Evolutionary conservation across 92 coral and sea anemone genomes (phyloP), one percentile per base, ranked within the genome.

Genomic region (Muricea muricata): DNA sequence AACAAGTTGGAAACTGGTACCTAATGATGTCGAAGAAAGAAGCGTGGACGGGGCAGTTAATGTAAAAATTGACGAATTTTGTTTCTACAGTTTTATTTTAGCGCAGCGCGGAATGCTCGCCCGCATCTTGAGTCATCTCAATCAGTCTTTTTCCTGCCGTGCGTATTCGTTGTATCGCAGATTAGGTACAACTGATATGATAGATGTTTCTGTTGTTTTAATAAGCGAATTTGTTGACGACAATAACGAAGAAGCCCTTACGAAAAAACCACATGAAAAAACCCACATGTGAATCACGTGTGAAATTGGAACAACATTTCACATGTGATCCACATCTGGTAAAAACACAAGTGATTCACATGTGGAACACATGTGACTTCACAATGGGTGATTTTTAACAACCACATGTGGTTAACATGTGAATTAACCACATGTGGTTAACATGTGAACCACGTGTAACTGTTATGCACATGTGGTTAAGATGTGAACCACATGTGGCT

Each of bases 111-210:
- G 80, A 12, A 75, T 9, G 29, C 7, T 75, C 10, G 65, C 65
- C 2, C 80, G 65, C 5, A 75, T 75, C 56, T 17, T 75, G 1
- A 47, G 65, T 31, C 80, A 75, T 31, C 65, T 75, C 9, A 75
- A 75, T 32, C 29, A 52, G 10, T 75, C 80, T 1, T 75, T 75
- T 23, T 48, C 31, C 65, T 75, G 80, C n/a, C 25, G 56, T 75
- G 65, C 80, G 32, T 35, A 46, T 2, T 41, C 21, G 15, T 39
- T 75, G 33, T 75, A 75, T 75, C 80, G 80, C 37, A 56, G 80
- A 47, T 17, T 3, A 13, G 26, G 65, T 24, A 6, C 80, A 26
- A 23, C n/a, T 18, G 47, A 37, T 20, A 33, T 31, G 6, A 29
- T 75, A 35, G 65, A 75, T 37, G 40, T 75, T 25, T 33, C 80